These are phyloP conservation scores for Bolborhynchus lineola DNA, from an alignment of 2,113 vertebrate genomes.

Conservation along the genomic window DNA sequence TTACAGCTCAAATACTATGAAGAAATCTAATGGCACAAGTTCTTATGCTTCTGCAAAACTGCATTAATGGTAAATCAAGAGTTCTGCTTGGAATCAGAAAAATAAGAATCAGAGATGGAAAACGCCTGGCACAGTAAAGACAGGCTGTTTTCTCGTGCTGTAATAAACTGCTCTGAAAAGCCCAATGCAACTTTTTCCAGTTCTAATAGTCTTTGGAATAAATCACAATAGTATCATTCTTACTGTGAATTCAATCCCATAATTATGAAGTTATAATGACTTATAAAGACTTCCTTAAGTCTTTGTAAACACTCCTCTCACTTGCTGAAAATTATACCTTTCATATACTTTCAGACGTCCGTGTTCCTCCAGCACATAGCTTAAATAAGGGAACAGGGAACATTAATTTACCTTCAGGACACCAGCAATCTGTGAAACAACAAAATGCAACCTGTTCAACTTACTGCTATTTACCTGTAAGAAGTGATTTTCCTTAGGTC, in stretches of 20 bases:
- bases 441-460: accelerated
- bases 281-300: background rate
- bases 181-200: background rate
- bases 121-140: background rate
- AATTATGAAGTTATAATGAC: background rate
- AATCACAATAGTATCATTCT: background rate
- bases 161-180: background rate
- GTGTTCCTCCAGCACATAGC: background rate
- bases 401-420: background rate
- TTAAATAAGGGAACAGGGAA: background rate
- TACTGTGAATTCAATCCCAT: background rate
- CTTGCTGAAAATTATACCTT: background rate
- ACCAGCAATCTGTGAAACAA: background rate
- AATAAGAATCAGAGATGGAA: background rate
- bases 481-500: conserved; percentile 84
- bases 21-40: background rate
- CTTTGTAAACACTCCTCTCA: background rate
- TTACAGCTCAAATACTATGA: background rate
- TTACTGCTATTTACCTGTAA: conserved; percentile 79
- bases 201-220: background rate
- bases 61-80: background rate
- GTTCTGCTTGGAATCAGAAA: background rate
- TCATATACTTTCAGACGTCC: background rate
- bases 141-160: background rate
- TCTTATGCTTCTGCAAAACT: background rate